Base-by-base conservation (phyloP, 2,888 invertebrate genomes). In the Creontiades dilutus region DNA sequence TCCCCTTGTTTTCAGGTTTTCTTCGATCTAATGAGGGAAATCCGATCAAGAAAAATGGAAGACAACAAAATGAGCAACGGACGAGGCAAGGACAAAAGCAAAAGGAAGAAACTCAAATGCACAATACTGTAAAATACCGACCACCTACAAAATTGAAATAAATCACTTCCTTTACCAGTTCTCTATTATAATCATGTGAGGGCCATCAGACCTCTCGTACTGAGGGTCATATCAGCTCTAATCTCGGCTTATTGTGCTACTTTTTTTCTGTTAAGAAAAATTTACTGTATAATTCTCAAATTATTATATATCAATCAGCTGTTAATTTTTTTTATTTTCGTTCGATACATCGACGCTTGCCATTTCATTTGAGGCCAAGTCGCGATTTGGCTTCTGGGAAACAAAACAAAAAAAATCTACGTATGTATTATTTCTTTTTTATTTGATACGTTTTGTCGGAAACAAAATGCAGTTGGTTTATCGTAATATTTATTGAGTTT, bases 11-110 rank as follows among this genome's bases (percentile, higher is more conserved):
- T 94, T 81, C 95, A 99, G 99, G 99, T 99, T 93, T 99, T 99
- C 96, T 99, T 98, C 95, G 99, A 99, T 95, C 95, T 99, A 95
- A 99, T 99, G 99, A 96, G 99, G 93, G 99, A 99, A 95, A 99
- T 99, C 94, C 96, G 99, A 93, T 97, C 98, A 93, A 96, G 98
- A 93, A 99, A 99, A 95, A 96, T 96, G 93, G 97, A 98, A 95
- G 98, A 97, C 95, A 97, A 96, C 93, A 97, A 97, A 94, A 96
- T 96, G 93, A 96, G 96, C 94, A 97, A 97, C 94, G 97, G 97
- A 92, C 96, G 96, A 94, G 96, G 96, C 93, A 97, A 97, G 95
- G 96, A 96, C 94, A 97, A 97, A 94, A 95, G 96, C 94, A 97
- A 97, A 95, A 96, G 97, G 95, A 97, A 96, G 95, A 96, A 96